Conservation (phyloP, 2,888 invertebrate species). For the Chymomyza amoena region DNA sequence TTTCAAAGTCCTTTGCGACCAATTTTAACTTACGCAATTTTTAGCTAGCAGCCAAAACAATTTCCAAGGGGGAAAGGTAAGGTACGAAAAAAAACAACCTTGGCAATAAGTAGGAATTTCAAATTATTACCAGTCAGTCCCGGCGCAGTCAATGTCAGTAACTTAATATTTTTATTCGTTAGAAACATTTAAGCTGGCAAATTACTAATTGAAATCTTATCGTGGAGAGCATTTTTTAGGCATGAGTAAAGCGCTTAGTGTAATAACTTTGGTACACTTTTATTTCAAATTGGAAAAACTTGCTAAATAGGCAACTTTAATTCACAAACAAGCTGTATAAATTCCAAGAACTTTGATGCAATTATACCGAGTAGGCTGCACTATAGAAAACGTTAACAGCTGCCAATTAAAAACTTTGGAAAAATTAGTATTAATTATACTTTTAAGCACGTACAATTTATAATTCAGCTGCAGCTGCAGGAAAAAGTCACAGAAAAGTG, state of each 20-base stretch:
- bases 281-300: neutral
- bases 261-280: constrained; percentile 10
- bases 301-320: neutral
- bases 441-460: neutral
- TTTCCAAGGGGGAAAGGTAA: constrained; percentile 18
- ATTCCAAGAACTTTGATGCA: neutral
- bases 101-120: constrained; percentile 37
- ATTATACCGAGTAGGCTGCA: neutral
- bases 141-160: neutral
- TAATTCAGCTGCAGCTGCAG: neutral
- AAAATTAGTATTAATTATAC: neutral
- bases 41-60: neutral
- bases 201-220: constrained; percentile 69
- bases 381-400: neutral
- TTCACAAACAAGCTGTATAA: neutral
- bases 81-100: constrained; percentile 7
- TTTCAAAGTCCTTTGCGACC: constrained; percentile 11
- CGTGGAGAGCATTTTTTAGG: constrained; percentile 30
- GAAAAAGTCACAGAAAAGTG: too few relatives aligned
- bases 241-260: constrained; percentile 18
- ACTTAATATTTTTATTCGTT: neutral
- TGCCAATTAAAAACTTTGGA: neutral
- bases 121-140: constrained; percentile 27
- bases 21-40: neutral
- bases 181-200: constrained; percentile 38